Conservation (phyloP, 2,888 invertebrate species). For the Epinotia brunnichana region DNA sequence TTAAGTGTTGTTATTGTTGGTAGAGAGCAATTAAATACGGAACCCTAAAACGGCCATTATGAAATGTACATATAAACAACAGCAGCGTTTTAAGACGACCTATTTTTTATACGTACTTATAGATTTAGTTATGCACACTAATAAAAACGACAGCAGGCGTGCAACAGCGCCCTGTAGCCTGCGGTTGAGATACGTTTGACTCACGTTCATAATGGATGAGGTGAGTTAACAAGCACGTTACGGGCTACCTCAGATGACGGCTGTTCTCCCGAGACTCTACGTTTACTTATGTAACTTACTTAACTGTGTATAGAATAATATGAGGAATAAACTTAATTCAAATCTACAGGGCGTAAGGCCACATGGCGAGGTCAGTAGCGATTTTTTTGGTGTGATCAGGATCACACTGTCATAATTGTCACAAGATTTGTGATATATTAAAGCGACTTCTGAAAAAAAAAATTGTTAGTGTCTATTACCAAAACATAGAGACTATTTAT, state of each 20-base stretch:
- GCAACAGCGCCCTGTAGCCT: constrained; percentile 58
- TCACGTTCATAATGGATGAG: constrained; percentile 81
- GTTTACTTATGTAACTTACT: constrained; percentile 50
- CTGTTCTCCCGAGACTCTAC: constrained; percentile 55
- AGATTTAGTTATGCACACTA: background rate
- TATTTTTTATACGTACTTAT: background rate
- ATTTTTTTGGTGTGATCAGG: background rate
- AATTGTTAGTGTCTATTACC: background rate
- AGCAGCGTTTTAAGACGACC: no score
- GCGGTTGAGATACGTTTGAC: constrained; percentile 71
- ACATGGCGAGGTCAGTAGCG: background rate
- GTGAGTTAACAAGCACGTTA: constrained; percentile 80
- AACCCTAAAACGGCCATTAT: no score
- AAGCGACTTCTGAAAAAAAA: background rate
- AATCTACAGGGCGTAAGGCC: background rate
- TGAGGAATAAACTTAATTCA: background rate
- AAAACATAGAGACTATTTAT: no score
- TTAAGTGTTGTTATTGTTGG: no score
- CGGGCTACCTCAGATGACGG: constrained; percentile 61
- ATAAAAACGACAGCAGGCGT: constrained; percentile 1
- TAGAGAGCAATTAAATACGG: no score
- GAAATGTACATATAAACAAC: no score
- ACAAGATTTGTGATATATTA: background rate
- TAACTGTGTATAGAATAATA: constrained; percentile 11
- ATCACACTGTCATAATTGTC: background rate